Evolutionary conservation across 92 coral and sea anemone species (phyloP), one percentile per base, ranked within the genome.

Genomic region (Actinostola sp.): DNA sequence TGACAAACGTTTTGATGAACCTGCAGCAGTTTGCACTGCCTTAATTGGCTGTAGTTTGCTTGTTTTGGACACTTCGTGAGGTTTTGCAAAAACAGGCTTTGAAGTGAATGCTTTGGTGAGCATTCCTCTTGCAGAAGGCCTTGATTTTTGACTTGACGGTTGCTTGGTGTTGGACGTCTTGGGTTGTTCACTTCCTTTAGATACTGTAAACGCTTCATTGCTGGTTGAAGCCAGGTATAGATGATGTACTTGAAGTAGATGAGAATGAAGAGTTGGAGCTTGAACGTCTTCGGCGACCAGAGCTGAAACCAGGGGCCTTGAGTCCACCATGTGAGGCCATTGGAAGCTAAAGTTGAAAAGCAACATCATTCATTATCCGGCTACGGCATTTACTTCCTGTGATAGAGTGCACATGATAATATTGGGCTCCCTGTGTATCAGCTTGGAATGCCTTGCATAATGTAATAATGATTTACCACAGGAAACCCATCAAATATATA

Each of bases 1-100:
- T 25, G 86, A 75, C 17, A 78, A 61, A 21, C 83, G 89, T 19
- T 55, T 70, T 38, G 50, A 26, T 15, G 44, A 25, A 15, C 35
- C 68, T 17, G 51, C 65, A 1, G 77, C 71, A 12, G 86, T 67
- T 17, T 87, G 92, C 25, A 90, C 74, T 27, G 93, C 98, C 45
- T 91, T 93, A 63, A 91, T 72, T n/a, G 98, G 98, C 39, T 93
- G 92, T 0, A 82, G 76, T 58, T 82, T 82, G 24, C 93, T 89
- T 54, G 31, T 71, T 19, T 81, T 86, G 32, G 85, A 54, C 3
- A 61, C 59, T 14, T 86, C 91, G 62, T 34, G 81, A 6, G 89
- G 92, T 63, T 76, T 77, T 16, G 83, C 73, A 73, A 91, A 91
- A 3, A 66, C 67, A 1, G 87, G 87, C 49, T 72, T 91, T 19